Evolutionary conservation across 2,888 invertebrate genomes (phyloP), one percentile per base, ranked within the genome.

Genomic region (Meghimatium bilineatum): DNA sequence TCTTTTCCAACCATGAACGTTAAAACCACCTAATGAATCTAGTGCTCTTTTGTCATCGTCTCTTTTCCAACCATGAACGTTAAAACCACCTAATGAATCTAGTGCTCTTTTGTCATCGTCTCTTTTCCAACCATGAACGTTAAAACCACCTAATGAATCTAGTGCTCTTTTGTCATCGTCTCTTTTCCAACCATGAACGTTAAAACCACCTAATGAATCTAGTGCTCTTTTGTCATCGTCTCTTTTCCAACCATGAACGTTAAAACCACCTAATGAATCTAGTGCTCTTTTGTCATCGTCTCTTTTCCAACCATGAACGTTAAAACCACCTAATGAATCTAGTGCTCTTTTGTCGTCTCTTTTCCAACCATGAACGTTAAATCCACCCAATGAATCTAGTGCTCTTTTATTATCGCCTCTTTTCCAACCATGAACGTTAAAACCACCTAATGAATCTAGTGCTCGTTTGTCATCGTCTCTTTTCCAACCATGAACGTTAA

Each of bases 201-300:
- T 38, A 79, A 83, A 83, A 34, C 66, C 79, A 78, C 83, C 83
- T 44, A 83, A 60, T 10, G 83, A 83, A 44, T 83, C 83, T 26
- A 83, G 34, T n/a, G 56, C 72, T 69, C 83, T 56, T 78, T 83
- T 83, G 29, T 52, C 44, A 17, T 75, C 77, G 44, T 79, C 80
- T 29, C 84, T 72, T 52, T 84, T 84, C 84, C 79, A 80, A n/a
- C 84, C 80, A 38, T 84, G 84, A 36, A 84, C 80, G 10, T 84
- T 29, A 49, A 84, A 84, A 8, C 80, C 84, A n/a, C 80, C 84
- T 29, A 84, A 38, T 5, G 84, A 84, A 56, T 84, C 84, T 38
- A 84, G 36, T 10, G 66, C 75, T 49, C 80, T 80, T 80, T 84
- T 84, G 6, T 67, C 60, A 20, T 63, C 71, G 69, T 78, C 83